phyloP scores from a whole-genome alignment of 2,797 vertebrate species.

The Prunella strophiata region DNA sequence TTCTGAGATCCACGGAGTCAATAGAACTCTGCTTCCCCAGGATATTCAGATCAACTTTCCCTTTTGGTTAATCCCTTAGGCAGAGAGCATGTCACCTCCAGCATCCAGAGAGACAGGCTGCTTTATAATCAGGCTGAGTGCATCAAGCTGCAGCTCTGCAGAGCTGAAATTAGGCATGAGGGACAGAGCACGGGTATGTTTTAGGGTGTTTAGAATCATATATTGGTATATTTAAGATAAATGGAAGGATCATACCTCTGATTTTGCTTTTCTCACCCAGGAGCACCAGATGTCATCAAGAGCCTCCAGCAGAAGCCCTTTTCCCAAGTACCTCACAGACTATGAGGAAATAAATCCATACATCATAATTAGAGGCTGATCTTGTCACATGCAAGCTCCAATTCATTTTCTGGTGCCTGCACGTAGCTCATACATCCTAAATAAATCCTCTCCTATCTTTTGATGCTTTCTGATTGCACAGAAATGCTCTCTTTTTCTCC shows the following conservation, averaged over 20 bases:
- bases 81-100: background rate
- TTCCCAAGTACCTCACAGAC: background rate
- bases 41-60: background rate
- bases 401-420: background rate
- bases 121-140: background rate
- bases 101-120: background rate
- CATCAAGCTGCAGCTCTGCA: background rate
- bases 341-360: background rate
- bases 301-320: background rate
- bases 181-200: fast-evolving
- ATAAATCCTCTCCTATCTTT: background rate
- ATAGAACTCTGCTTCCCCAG: background rate
- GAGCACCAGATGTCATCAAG: background rate
- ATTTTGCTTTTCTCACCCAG: background rate
- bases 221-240: background rate
- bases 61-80: background rate
- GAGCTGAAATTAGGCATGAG: background rate
- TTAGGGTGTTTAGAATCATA: background rate
- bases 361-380: background rate
- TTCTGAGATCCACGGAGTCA: background rate
- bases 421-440: background rate
- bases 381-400: background rate
- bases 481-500: background rate
- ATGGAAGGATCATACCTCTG: background rate
- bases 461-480: background rate